Conservation (phyloP, 1,140 invertebrate genomes). For the Spodoptera frugiperda region DNA sequence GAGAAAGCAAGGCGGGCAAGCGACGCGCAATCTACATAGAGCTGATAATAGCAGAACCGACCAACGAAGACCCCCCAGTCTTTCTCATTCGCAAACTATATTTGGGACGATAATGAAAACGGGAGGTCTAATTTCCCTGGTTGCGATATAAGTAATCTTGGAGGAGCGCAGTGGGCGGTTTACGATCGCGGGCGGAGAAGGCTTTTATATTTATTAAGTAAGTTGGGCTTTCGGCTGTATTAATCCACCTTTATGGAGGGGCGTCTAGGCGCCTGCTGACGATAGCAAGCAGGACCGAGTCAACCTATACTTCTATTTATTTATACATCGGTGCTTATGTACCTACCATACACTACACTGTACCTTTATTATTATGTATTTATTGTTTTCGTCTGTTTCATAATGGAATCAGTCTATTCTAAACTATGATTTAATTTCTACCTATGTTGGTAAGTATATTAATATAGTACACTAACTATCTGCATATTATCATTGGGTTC, state of each 20-base stretch:
- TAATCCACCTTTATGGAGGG: slow-evolving; percentile 84
- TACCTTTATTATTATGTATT: no score
- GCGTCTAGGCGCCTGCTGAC: slow-evolving; percentile 68
- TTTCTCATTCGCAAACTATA: slow-evolving; percentile 51
- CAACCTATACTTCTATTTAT: slow-evolving; percentile 5
- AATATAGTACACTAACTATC: no score
- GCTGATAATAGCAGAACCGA: slow-evolving; percentile 81
- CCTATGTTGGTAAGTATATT: no score
- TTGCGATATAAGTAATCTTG: slow-evolving; percentile 82
- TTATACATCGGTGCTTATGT: neutral
- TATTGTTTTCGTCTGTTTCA: no score
- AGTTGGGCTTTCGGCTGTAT: slow-evolving; percentile 85
- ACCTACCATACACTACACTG: no score
- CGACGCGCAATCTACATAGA: slow-evolving; percentile 82
- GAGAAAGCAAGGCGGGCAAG: slow-evolving; percentile 79
- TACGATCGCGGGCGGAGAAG: slow-evolving; percentile 82
- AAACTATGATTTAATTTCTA: no score
- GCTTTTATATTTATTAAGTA: slow-evolving; percentile 86
- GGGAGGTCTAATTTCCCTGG: slow-evolving; percentile 68
- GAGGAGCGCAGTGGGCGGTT: slow-evolving; percentile 81
- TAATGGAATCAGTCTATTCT: no score
- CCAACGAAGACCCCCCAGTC: slow-evolving; percentile 59
- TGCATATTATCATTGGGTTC: no score
- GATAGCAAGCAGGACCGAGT: slow-evolving; percentile 21
- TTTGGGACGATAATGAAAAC: slow-evolving; percentile 71